phyloP scores from a whole-genome alignment of 2,797 vertebrate species.

The Todus mexicanus region DNA sequence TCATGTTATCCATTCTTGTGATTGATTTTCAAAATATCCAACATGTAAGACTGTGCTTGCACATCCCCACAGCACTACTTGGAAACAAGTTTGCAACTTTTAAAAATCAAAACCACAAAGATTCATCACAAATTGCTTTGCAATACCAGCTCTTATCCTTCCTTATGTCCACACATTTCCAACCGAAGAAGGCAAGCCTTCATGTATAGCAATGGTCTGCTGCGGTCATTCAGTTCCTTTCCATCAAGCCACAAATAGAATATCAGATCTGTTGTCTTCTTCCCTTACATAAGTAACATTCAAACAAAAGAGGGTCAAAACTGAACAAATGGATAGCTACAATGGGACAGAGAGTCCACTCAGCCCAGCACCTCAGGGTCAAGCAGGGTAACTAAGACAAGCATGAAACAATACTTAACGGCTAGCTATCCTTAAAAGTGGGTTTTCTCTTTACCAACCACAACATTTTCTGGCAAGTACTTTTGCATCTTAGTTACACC shows the following conservation, averaged over 20 bases:
- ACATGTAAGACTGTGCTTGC: background rate
- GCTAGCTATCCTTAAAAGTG: background rate
- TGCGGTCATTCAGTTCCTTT: background rate
- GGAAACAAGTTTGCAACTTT: background rate
- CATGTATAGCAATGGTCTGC: background rate
- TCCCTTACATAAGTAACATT: accelerated
- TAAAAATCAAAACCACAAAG: background rate
- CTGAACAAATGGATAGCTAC: background rate
- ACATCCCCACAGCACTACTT: background rate
- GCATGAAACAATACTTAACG: background rate
- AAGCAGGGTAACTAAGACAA: background rate
- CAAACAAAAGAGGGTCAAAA: background rate
- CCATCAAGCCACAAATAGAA: background rate
- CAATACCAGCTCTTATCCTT: background rate
- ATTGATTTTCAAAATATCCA: background rate
- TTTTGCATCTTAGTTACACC: background rate
- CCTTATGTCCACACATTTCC: background rate
- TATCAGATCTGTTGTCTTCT: background rate
- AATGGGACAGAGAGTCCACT: background rate
- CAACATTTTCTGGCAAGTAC: background rate
- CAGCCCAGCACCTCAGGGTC: background rate
- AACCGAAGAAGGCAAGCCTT: background rate
- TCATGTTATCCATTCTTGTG: background rate
- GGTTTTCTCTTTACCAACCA: background rate
- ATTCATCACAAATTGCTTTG: background rate